These are phyloP conservation scores for Aspidiotus rigidus DNA, from an alignment of 2,888 invertebrate genomes.

Conservation along the genomic window DNA sequence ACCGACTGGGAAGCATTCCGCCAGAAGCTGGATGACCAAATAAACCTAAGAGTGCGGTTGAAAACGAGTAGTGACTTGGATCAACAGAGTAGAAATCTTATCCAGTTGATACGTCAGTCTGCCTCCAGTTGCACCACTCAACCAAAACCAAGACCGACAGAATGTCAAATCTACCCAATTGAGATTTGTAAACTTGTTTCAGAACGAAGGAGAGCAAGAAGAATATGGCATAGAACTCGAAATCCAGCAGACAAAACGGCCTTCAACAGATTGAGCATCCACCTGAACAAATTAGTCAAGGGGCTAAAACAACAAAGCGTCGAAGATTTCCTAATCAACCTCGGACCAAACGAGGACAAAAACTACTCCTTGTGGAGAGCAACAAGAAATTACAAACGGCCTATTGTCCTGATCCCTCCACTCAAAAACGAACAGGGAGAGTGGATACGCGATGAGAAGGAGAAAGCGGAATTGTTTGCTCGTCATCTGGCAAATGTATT, in stretches of 20 bases:
- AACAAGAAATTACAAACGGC: constrained; percentile 36
- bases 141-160: no score
- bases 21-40: no score
- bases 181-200: no score
- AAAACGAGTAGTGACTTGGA: not conserved
- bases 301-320: not conserved
- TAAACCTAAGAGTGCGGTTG: no score
- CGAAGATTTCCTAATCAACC: not conserved
- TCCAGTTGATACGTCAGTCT: not conserved
- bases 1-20: no score
- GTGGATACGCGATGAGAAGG: no score
- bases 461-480: no score
- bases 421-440: no score
- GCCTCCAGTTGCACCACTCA: not conserved
- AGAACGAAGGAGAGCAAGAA: no score
- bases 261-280: not conserved
- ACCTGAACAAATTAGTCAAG: not conserved
- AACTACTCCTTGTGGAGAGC: constrained; percentile 40
- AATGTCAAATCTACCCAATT: no score
- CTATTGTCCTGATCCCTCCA: constrained; percentile 33
- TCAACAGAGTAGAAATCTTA: not conserved
- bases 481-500: no score
- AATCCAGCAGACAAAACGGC: not conserved
- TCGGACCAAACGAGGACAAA: no score
- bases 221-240: not conserved